Conservation (phyloP, 2,113 vertebrate genomes). For the Tetrao urogallus region DNA sequence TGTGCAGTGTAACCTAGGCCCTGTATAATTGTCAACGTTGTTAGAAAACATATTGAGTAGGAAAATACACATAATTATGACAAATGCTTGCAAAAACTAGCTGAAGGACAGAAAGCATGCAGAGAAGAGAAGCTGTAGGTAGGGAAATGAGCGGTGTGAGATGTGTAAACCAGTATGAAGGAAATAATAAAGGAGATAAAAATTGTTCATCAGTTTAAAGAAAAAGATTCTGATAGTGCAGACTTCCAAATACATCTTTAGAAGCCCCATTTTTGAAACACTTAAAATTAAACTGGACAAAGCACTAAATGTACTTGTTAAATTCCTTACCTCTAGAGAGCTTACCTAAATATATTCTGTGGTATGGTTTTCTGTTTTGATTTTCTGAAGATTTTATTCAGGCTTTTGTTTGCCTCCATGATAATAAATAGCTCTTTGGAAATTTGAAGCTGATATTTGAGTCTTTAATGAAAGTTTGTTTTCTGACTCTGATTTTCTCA, state of each 20-base stretch:
- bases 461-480: not conserved
- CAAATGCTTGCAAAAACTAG: not conserved
- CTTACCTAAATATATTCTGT: not conserved
- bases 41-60: not conserved
- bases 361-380: not conserved
- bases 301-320: not conserved
- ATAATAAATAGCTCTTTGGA: slow-evolving; percentile 11
- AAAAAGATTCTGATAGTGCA: not conserved
- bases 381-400: not conserved
- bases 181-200: not conserved
- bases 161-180: not conserved
- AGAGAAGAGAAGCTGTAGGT: not conserved
- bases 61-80: not conserved
- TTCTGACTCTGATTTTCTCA: not conserved
- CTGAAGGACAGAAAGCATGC: not conserved
- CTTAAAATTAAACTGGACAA: not conserved
- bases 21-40: not conserved
- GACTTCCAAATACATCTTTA: not conserved
- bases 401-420: not conserved
- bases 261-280: not conserved
- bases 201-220: not conserved
- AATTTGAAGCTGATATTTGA: slow-evolving; percentile 8
- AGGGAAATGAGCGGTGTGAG: not conserved
- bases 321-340: not conserved
- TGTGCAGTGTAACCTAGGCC: not conserved